Base-by-base conservation (phyloP, 1,140 invertebrate genomes). In the Akabosia matsudoensis region DNA sequence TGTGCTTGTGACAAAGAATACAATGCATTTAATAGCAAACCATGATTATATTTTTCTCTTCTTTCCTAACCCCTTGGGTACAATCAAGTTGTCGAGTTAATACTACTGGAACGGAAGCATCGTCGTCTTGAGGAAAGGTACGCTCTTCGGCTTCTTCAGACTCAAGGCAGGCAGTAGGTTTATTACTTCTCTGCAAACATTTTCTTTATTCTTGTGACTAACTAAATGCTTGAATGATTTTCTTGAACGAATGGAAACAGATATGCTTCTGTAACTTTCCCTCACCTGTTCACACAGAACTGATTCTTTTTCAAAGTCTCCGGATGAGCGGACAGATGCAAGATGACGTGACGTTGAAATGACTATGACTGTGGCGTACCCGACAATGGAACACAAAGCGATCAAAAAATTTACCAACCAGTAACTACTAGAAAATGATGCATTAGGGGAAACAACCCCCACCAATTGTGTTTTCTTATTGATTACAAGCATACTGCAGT, bases 321-420 rank as follows among this genome's bases (percentile, higher is more conserved):
- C 61, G 61, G 61, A 30, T 67, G 61, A 67, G 61, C 61, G 31
- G 61, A 67, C 61, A 67, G 61, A 67, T 67, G 61, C 31, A 30
- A 30, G 61, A 67, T 61, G 54, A 61, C n/a, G 61, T 67, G 61
- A 67, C 61, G 30, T 67, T 24, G 7, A 45, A 18, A 18, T 45
- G 37, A 45, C 37, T 45, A 67, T 67, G 54, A 61, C 54, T 61
- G 61, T 67, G 61, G 7, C 61, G 26, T 67, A 67, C 31, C 61
- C 28, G 24, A 67, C 22, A 22, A 10, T 67, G 61, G 31, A 67
- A 28, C n/a, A 67, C n/a, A 67, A 67, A 67, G 31, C 61, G 13
- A 14, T 67, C 28, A 3, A 31, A 4, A 31, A 30, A 22, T n/a
- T 13, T n/a, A 56, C 3, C 7, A n/a, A 67, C 3, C 28, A 67